Evolutionary conservation across 1,140 invertebrate genomes (phyloP).

Genomic region (Frieseomelitta varia): DNA sequence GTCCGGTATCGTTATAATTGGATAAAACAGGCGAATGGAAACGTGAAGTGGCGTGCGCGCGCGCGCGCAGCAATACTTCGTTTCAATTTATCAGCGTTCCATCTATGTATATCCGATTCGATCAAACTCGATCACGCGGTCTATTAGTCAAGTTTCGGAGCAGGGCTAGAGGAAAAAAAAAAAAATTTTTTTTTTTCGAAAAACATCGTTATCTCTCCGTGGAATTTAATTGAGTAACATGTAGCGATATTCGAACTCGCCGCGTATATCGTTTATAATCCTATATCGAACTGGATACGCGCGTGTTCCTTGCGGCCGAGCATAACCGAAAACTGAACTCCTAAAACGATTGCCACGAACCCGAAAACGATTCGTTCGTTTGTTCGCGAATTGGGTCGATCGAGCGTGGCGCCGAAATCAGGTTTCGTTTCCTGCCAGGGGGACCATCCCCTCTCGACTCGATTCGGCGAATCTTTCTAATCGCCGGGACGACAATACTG

Average conservation of each 20-base stretch:
- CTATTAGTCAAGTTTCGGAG: not conserved
- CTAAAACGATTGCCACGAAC: not conserved
- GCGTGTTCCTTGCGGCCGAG: not conserved
- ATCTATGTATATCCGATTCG: conserved; percentile 12
- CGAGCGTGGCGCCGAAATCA: not conserved
- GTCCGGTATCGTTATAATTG: conserved; percentile 30
- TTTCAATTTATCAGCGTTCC: conserved; percentile 32
- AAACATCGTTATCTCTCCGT: not conserved
- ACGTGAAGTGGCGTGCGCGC: not conserved
- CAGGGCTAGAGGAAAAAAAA: not conserved
- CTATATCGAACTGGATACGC: not conserved
- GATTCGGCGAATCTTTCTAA: conserved; percentile 10
- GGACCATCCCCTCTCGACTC: not conserved
- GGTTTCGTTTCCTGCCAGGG: conserved; percentile 21
- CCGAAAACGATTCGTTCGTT: not conserved
- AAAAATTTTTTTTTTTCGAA: no score
- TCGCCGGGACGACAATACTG: not conserved
- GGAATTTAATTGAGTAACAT: not conserved
- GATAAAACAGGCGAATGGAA: conserved; percentile 22
- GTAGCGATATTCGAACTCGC: not conserved
- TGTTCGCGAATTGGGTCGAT: not conserved
- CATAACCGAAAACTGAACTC: not conserved
- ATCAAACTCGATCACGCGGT: conserved; percentile 7
- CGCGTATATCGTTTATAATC: not conserved
- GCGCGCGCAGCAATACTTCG: not conserved